Conservation (phyloP, 37 sponge, comb jelly and placozoan genomes). For the Chondrosia reniformis region DNA sequence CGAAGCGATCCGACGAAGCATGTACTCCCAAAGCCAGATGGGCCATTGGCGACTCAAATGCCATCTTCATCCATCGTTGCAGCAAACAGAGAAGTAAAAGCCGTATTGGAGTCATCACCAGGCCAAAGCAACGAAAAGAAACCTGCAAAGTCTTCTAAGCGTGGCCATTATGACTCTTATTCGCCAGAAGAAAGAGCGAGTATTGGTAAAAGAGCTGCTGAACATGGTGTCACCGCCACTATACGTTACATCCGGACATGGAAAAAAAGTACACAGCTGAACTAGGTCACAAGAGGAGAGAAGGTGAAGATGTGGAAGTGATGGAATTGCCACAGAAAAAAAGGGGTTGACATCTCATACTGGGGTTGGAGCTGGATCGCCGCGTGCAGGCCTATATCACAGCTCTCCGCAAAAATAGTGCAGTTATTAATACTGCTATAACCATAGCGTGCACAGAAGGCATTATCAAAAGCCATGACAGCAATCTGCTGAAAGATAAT, state of each 20-base stretch:
- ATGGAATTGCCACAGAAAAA: conserved; percentile 1
- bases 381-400: conserved; percentile 19
- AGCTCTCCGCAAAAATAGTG: conserved; percentile 15
- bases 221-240: conserved; percentile 7
- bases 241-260: conserved; percentile 16
- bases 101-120: not conserved
- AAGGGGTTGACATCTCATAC: conserved; percentile 13
- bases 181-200: not conserved
- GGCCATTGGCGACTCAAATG: not conserved
- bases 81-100: conserved; percentile 20
- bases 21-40: not conserved
- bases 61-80: conserved; percentile 18
- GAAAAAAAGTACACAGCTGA: conserved; percentile 14
- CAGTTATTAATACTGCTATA: conserved; percentile 21
- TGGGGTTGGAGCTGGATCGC: conserved; percentile 11
- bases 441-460: conserved; percentile 20
- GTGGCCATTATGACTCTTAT: not conserved
- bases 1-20: not conserved
- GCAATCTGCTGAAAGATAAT: conserved; percentile 17
- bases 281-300: not conserved
- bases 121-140: not conserved
- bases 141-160: not conserved
- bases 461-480: conserved; percentile 27
- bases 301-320: conserved; percentile 1
- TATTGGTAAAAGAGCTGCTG: conserved; percentile 20